Conservation (phyloP, 2,797 vertebrate genomes). For the Spea hammondii region DNA sequence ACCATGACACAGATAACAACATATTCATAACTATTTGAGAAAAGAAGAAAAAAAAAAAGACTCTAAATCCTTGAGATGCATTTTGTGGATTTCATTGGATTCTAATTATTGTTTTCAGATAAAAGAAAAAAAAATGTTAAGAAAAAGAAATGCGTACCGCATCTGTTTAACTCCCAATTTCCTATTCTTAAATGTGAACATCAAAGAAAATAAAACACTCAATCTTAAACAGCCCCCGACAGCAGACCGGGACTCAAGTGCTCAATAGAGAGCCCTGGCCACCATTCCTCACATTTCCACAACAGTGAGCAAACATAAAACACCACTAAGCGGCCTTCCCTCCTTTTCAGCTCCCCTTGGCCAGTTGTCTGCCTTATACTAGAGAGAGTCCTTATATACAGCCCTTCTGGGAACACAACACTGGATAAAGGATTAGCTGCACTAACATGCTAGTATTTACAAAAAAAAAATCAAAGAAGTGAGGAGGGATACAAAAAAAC, state of each 20-base stretch:
- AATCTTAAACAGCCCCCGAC: slow-evolving; percentile 79
- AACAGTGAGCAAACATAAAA: slow-evolving; percentile 85
- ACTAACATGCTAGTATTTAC: slow-evolving; percentile 71
- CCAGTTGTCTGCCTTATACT: slow-evolving; percentile 75
- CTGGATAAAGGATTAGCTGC: slow-evolving; percentile 76
- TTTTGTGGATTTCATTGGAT: slow-evolving; percentile 73
- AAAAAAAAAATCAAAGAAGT: slow-evolving; percentile 52
- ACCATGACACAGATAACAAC: slow-evolving; percentile 3
- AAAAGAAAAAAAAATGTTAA: slow-evolving; percentile 52
- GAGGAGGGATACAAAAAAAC: slow-evolving; percentile 48
- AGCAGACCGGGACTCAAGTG: slow-evolving; percentile 78
- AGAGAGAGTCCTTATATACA: slow-evolving; percentile 72
- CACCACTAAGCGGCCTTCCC: slow-evolving; percentile 77
- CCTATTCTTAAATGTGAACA: slow-evolving; percentile 77
- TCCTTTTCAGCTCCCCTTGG: slow-evolving; percentile 76
- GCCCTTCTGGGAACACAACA: slow-evolving; percentile 75
- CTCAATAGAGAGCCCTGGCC: slow-evolving; percentile 82
- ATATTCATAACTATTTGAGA: background rate
- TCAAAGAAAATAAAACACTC: slow-evolving; percentile 84
- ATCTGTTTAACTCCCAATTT: slow-evolving; percentile 83
- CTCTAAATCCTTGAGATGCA: slow-evolving; percentile 30
- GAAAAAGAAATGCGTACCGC: slow-evolving; percentile 67
- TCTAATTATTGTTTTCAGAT: slow-evolving; percentile 77
- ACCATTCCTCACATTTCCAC: slow-evolving; percentile 84
- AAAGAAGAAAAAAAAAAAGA: too few species aligned